A percentile compares a stretch with the other conserved stretches of the same genome.
Evolutionary conservation across 2,797 vertebrate species (phyloP).

Genomic region (Dendrocincla tyrannina): DNA sequence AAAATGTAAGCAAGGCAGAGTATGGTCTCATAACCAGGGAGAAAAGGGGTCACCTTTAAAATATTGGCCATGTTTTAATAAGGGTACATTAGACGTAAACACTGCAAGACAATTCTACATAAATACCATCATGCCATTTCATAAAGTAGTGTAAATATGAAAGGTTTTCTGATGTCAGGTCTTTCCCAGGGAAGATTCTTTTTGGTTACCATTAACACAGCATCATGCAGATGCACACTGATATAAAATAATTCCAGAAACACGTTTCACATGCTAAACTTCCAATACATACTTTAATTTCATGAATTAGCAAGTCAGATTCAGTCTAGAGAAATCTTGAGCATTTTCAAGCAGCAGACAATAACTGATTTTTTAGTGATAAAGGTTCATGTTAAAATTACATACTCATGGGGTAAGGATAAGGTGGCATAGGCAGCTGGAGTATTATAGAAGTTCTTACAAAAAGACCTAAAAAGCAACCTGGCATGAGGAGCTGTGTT

Average conservation of each 20-base stretch:
- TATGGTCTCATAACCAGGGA: fast-evolving
- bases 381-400: background rate
- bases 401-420: background rate
- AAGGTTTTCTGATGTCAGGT: background rate
- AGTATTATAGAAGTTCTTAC: background rate
- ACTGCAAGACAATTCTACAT: background rate
- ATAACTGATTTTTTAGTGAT: background rate
- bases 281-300: background rate
- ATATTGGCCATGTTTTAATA: background rate
- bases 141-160: background rate
- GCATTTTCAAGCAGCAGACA: background rate
- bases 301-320: background rate
- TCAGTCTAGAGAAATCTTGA: background rate
- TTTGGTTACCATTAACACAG: background rate
- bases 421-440: background rate
- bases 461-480: background rate
- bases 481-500: background rate
- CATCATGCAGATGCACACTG: background rate
- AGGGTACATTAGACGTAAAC: background rate
- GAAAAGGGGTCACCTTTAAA: background rate
- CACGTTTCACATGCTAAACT: background rate
- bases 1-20: background rate
- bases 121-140: background rate
- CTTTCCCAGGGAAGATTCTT: background rate
- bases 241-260: background rate